These are phyloP conservation scores for Poeciliopsis retropinna DNA, from an alignment of 2,113 vertebrate species.

Conservation along the genomic window DNA sequence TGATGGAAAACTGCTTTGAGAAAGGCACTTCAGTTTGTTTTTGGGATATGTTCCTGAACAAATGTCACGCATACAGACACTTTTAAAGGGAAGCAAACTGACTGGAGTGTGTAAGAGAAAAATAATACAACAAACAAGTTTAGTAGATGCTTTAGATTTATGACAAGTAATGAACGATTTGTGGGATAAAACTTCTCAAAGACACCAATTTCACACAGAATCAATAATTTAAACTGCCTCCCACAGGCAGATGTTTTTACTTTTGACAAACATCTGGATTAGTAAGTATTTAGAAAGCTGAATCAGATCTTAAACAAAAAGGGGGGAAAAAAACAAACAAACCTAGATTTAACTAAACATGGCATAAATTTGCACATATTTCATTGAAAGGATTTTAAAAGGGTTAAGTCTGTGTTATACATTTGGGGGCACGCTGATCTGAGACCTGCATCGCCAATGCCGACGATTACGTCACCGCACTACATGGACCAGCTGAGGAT, in stretches of 20 bases:
- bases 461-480: slow-evolving; percentile 21
- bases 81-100: neutral
- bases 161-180: neutral
- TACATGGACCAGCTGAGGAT: slow-evolving; percentile 12
- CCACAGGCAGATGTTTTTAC: neutral
- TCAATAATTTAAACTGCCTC: neutral
- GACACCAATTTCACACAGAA: slow-evolving; percentile 2
- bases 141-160: neutral
- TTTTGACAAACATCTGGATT: neutral
- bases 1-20: slow-evolving; percentile 5
- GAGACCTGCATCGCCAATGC: slow-evolving; percentile 16
- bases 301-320: neutral
- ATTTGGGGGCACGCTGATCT: slow-evolving; percentile 20
- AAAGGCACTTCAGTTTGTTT: slow-evolving; percentile 4
- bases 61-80: neutral
- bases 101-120: neutral
- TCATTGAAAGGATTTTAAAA: slow-evolving; percentile 31
- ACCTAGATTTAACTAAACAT: neutral
- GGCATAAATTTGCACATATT: slow-evolving; percentile 36
- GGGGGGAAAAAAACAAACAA: slow-evolving; percentile 13
- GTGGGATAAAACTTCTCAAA: neutral
- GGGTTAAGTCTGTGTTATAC: slow-evolving; percentile 19
- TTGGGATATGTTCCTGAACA: neutral
- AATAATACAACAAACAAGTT: neutral
- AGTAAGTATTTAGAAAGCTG: slow-evolving; percentile 11